phyloP scores from a whole-genome alignment of 2,113 vertebrate species.

The human region GRCh38 chr14:33363001-33363500 shows the following conservation, averaged over 20 bases:
- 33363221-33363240: constrained; percentile 13
- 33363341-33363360: background rate
- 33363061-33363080: constrained; percentile 71
- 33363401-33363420: background rate
- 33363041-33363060: constrained; percentile 56
- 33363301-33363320: background rate
- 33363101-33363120: constrained; percentile 76
- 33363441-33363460: background rate
- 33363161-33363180: constrained; percentile 56
- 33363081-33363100: constrained; percentile 73
- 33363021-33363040: constrained; percentile 26
- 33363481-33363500: background rate
- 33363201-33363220: background rate
- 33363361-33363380: background rate
- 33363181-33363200: constrained; percentile 28
- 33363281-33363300: constrained; percentile 24
- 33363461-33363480: background rate
- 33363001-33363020: constrained; percentile 46
- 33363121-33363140: constrained; percentile 81
- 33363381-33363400: constrained; percentile 13
- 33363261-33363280: constrained; percentile 43
- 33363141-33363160: constrained; percentile 73
- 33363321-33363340: background rate
- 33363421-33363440: background rate
- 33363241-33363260: constrained; percentile 13